These are phyloP conservation scores for Marmota monax DNA, from an alignment of 2,113 vertebrate genomes.

Conservation along the genomic window DNA sequence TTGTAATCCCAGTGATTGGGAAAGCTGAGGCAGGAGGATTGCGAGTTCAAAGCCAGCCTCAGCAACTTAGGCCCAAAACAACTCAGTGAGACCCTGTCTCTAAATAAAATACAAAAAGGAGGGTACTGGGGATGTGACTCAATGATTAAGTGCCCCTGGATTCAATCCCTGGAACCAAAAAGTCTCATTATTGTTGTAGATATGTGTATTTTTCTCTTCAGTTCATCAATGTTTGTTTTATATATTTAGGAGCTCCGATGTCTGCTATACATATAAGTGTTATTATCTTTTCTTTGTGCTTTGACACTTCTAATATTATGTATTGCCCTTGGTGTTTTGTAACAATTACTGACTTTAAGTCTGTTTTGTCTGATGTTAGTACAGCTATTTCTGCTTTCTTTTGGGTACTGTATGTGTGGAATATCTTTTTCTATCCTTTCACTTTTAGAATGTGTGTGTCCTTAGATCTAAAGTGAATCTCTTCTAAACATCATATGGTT, in stretches of 20 bases:
- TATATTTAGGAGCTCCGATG: not conserved
- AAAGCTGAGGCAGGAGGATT: no score
- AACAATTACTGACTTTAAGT: not conserved
- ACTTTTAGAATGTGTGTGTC: not conserved
- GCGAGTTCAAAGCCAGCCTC: no score
- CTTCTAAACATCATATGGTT: no score
- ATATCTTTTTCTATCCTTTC: not conserved
- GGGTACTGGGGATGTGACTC: no score
- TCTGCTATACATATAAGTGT: not conserved
- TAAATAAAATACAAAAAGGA: no score
- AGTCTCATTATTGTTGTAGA: not conserved
- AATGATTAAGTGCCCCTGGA: no score
- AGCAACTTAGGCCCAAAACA: no score
- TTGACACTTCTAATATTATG: not conserved
- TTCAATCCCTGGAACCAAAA: no score
- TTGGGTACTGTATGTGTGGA: not conserved
- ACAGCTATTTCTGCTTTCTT: not conserved
- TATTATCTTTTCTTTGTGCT: not conserved
- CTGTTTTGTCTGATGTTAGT: not conserved
- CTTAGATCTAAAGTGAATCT: not conserved
- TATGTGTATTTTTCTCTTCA: not conserved
- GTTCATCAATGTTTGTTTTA: not conserved
- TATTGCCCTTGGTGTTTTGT: not conserved
- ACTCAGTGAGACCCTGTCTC: no score
- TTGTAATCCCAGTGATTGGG: no score